Evolutionary conservation across 2,888 invertebrate species (phyloP), one percentile per base, ranked within the genome.

Genomic region (Nomada goodeniana): DNA sequence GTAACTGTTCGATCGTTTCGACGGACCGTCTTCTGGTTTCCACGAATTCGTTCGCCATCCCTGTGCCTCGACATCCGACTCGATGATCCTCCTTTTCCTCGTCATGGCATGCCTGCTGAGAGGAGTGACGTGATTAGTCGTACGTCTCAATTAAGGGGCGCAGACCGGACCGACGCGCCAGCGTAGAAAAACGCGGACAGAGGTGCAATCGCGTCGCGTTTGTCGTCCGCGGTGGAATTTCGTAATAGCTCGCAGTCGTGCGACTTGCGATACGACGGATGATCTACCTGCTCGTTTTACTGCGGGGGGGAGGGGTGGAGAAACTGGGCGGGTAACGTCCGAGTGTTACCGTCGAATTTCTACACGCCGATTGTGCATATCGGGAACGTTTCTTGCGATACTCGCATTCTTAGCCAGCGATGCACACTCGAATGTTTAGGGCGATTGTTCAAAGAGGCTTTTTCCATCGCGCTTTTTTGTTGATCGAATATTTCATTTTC

Each of bases 51-150:
- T 63, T 18, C 42, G 42, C 76, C 76, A 76, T 18, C 23, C 57
- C n/a, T 13, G 44, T 2, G 4, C 23, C 11, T 53, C 63, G 4
- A 68, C 74, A 29, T 76, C 74, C 36, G 65, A 20, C 44, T 76
- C 72, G 36, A 74, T 71, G 71, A 83, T 86, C 60, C 76, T 87
- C 64, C 78, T 86, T 70, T 79, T 86, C 47, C 85, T 81, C 68
- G 70, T 78, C 89, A 86, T 90, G 70, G 74, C 69, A 80, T 79
- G 23, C 70, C 79, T 84, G 36, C 13, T 42, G 15, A 9, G 23
- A 52, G 2, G 29, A 4, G 29, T 47, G 4, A 11, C 15, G 4
- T 1, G 44, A 44, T 67, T 59, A 53, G 53, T n/a, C 11, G 23
- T 52, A 44, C 55, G 29, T 75, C 52, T 60, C 60, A 63, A 86